Base-by-base conservation (phyloP, 2,797 vertebrate genomes). In the Buceros bicornis region DNA sequence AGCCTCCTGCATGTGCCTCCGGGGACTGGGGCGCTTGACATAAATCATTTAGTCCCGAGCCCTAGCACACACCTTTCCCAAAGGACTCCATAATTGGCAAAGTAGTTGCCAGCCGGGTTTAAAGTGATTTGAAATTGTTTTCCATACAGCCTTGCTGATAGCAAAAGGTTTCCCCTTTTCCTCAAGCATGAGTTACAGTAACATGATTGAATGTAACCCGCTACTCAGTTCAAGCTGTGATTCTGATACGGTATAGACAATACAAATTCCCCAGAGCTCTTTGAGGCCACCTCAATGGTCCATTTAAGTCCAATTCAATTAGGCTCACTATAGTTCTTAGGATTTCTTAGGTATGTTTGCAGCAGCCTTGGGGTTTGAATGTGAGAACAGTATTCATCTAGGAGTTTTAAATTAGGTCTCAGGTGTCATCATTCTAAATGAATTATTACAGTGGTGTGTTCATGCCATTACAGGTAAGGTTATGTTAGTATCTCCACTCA, bases 381-480 rank as follows among this genome's bases (percentile, higher is more conserved):
- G 98, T 98, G 98, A 98, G 98, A 97, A 97, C 96, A 89, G 97
- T 98, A 98, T 98, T 98, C 98, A 98, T 97, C 97, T 90, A 98
- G 98, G 98, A 98, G 98, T 98, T 98, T 98, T 98, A 98, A 98
- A 98, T 98, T 98, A 98, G 98, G 98, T 98, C 98, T 98, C 98
- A 97, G 97, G 98, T 98, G 98, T 98, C 98, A 98, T 98, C 98
- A 98, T 98, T 98, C 98, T 98, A 98, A 98, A 98, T 98, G 98
- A 98, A 98, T 98, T 98, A 98, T 98, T 98, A 98, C 98, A 97
- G 97, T 96, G 96, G 96, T 97, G 96, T 97, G 97, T 97, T 98
- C 98, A 96, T 98, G 97, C 97, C 96, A 97, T 97, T 97, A 95
- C 97, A 98, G 98, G 97, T 97, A 98, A 98, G 97, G 98, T 97